These are phyloP conservation scores for Chelon labrosus DNA, from an alignment of 2,797 vertebrate genomes.

Conservation along the genomic window DNA sequence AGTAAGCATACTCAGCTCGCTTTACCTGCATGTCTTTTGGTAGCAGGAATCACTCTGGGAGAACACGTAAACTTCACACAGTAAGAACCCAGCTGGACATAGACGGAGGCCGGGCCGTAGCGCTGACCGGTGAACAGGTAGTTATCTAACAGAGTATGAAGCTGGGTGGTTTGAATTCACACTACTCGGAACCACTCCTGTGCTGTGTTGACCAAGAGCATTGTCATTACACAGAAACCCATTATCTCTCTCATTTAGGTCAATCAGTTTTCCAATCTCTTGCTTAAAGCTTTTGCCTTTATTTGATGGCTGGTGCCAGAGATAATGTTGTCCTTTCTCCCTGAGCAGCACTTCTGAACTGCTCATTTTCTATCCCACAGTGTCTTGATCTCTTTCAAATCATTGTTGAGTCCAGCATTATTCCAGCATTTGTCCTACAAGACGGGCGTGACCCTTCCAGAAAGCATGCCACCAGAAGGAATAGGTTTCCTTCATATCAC, in stretches of 20 bases:
- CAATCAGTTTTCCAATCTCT: neutral
- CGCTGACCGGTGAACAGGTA: neutral
- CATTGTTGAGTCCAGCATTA: slow-evolving; percentile 4
- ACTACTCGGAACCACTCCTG: neutral
- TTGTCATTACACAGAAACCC: neutral
- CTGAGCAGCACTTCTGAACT: neutral
- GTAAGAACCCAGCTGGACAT: neutral
- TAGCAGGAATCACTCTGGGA: neutral
- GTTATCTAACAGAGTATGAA: neutral
- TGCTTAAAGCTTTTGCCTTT: neutral
- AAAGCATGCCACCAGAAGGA: neutral
- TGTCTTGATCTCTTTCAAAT: slow-evolving; percentile 23
- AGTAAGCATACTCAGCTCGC: neutral
- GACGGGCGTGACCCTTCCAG: slow-evolving; percentile 21
- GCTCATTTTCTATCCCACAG: slow-evolving; percentile 16
- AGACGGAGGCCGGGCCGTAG: neutral
- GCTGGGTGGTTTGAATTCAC: slow-evolving; percentile 12
- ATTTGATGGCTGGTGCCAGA: slow-evolving; percentile 9
- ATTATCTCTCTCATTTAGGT: neutral
- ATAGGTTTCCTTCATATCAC: slow-evolving; percentile 1
- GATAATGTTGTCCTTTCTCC: slow-evolving; percentile 20
- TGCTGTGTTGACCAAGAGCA: neutral
- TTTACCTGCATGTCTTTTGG: slow-evolving; percentile 1
- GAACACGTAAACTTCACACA: slow-evolving; percentile 5
- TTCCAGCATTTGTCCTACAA: slow-evolving; percentile 32